These are phyloP conservation scores for Amphiprion clarkii DNA, from an alignment of 2,797 vertebrate genomes.

Conservation along the genomic window DNA sequence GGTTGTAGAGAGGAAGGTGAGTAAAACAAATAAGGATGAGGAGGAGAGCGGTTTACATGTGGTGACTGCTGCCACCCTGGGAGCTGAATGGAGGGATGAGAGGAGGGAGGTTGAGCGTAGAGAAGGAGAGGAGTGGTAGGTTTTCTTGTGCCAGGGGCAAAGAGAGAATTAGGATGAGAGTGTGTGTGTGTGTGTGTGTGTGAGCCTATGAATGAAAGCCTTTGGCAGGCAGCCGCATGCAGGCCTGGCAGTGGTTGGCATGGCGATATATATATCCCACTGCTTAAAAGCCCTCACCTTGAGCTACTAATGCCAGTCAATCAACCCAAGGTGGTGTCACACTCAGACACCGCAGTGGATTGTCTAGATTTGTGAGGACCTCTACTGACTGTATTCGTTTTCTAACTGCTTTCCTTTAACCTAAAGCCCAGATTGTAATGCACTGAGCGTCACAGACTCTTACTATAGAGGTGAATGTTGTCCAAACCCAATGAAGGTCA, in stretches of 20 bases:
- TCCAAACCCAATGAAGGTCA: not conserved
- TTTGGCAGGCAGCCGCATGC: slow-evolving; percentile 41
- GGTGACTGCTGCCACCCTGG: slow-evolving; percentile 48
- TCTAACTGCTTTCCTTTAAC: not conserved
- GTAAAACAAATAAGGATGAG: slow-evolving; percentile 44
- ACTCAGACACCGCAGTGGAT: not conserved
- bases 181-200: slow-evolving; percentile 29
- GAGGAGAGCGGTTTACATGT: slow-evolving; percentile 26
- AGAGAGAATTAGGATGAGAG: slow-evolving; percentile 14
- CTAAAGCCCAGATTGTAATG: not conserved
- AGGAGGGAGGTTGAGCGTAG: slow-evolving; percentile 11
- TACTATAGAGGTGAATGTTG: not conserved
- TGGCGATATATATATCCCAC: slow-evolving; percentile 28
- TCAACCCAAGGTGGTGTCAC: slow-evolving; percentile 27
- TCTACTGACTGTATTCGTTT: not conserved
- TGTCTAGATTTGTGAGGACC: slow-evolving; percentile 10
- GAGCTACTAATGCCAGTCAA: slow-evolving; percentile 33
- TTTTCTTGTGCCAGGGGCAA: slow-evolving; percentile 34
- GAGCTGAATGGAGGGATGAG: slow-evolving; percentile 40
- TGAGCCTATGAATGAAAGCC: slow-evolving; percentile 10
- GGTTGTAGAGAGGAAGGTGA: slow-evolving; percentile 26
- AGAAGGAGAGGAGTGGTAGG: slow-evolving; percentile 37
- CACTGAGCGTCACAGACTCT: not conserved
- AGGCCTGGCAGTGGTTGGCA: slow-evolving; percentile 31
- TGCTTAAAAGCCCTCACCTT: slow-evolving; percentile 53